Evolutionary conservation across 2,888 invertebrate genomes (phyloP), one percentile per base, ranked within the genome.

Genomic region (Mesochorus sp.): DNA sequence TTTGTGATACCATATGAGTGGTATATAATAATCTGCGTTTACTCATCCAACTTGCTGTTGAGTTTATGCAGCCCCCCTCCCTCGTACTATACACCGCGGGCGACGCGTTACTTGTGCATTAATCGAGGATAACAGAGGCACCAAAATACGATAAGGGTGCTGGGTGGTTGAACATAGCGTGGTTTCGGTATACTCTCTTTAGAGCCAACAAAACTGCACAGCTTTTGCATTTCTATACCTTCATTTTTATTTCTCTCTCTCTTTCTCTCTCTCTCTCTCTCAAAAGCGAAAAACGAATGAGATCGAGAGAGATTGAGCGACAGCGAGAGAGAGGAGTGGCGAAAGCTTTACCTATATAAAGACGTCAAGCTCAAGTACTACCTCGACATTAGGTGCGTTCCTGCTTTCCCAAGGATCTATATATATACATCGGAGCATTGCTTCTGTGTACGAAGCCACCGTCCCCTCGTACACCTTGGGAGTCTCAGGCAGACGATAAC

Each of bases 111-210:
- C 83, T 84, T 82, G 86, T 81, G 83, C 85, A 82, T 86, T 86
- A 86, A 86, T 86, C 82, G 85, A 83, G 85, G 82, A 86, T 86
- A 85, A 86, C 85, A 86, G n/a, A n/a, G n/a, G n/a, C n/a, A n/a
- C n/a, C n/a, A n/a, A n/a, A n/a, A n/a, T n/a, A 86, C 84, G 70
- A 82, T 82, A 81, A 81, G 37, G 37, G 2, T 82, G 82, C 80
- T 37, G n/a, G 81, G 83, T 85, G 6, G 12, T 39, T 39, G 34
- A 2, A 39, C 34, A 34, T 28, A 44, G 1, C 17, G 28, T 17
- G 42, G 44, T 28, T 42, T 61, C 28, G 17, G 42, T 61, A 8
- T 19, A 21, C 5, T 44, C 2, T n/a, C 0, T n/a, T 6, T 12
- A 8, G n/a, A 24, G 39, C 1, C 5, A 6, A 3, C 12, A 14